Base-by-base conservation (phyloP, 2,888 invertebrate species). In the Cantharis rufa region DNA sequence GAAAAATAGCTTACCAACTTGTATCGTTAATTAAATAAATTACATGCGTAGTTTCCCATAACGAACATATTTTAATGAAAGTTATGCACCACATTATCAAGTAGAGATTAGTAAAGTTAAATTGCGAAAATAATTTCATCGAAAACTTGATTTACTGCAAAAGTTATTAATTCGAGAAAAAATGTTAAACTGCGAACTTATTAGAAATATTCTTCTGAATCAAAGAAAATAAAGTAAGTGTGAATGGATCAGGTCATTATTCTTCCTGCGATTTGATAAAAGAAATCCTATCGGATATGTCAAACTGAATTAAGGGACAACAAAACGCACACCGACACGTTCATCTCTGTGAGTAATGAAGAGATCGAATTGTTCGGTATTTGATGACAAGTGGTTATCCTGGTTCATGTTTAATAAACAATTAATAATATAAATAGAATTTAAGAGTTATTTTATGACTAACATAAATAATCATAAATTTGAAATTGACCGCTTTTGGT, bases 331-430 rank as follows among this genome's bases (percentile, higher is more conserved):
- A 80, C 82, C 81, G 83, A 84, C 83, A 80, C 81, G 82, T 83
- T 83, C 83, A 84, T 82, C 83, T 83, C 82, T 80, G 82, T 84
- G 84, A 84, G 83, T 84, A 83, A 84, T 84, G 83, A 82, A 84
- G 82, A 80, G 83, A 80, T 66, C 64, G 64, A 82, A 84, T 81
- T 81, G 81, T 81, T 48, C 48, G 81, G 81, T 79, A 75, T 71
- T 77, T 75, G 80, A 80, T 82, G 84, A 83, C 84, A 84, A 83
- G 81, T 83, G 83, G 83, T 82, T 83, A 84, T 83, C 27, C 82
- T 82, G 72, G 64, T 69, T 48, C 7, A 7, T n/a, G n/a, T 48
- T 48, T 48, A 48, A 48, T n/a, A 48, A 48, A 48, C 48, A 48
- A 48, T 48, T 48, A 48, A n/a, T n/a, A 5, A 48, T n/a, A n/a